A percentile compares a stretch with the other conserved stretches of the same genome.
Conservation (phyloP, 2,888 invertebrate genomes). For the Sinodicranocentrus sp. region DNA sequence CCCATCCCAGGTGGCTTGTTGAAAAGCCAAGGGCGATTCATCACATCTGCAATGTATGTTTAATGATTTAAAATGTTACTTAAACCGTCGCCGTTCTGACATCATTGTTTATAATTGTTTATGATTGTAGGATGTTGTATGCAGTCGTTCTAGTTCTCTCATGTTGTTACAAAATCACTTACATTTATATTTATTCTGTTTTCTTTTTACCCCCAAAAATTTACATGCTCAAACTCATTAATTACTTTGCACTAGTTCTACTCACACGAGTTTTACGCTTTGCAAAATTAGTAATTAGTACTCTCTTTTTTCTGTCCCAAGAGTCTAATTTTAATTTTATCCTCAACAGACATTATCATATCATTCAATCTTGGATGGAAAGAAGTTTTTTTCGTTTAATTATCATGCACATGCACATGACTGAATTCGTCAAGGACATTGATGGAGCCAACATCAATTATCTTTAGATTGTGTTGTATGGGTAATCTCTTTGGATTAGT, state of each 20-base stretch:
- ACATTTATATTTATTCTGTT: neutral
- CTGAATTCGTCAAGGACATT: no score
- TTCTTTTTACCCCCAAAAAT: neutral
- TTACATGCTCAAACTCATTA: neutral
- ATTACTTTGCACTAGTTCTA: no score
- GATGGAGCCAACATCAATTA: no score
- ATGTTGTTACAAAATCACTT: neutral
- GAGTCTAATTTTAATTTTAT: no score
- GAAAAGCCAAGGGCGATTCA: constrained; percentile 74
- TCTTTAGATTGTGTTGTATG: neutral
- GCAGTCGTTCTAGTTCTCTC: neutral
- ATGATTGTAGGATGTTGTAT: neutral
- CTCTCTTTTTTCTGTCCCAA: no score
- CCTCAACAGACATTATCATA: no score
- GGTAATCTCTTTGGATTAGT: neutral
- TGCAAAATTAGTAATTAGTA: no score
- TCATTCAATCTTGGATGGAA: no score
- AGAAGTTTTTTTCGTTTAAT: no score
- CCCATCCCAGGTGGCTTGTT: constrained; percentile 67
- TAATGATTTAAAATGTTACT: neutral
- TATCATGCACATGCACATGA: no score
- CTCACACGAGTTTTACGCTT: no score
- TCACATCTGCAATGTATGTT: constrained; percentile 60
- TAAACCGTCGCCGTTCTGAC: neutral
- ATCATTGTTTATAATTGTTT: neutral